A percentile compares a stretch with the other conserved stretches of the same genome.
phyloP scores from a whole-genome alignment of 2,797 vertebrate species.

The Chiroxiphia lanceolata region DNA sequence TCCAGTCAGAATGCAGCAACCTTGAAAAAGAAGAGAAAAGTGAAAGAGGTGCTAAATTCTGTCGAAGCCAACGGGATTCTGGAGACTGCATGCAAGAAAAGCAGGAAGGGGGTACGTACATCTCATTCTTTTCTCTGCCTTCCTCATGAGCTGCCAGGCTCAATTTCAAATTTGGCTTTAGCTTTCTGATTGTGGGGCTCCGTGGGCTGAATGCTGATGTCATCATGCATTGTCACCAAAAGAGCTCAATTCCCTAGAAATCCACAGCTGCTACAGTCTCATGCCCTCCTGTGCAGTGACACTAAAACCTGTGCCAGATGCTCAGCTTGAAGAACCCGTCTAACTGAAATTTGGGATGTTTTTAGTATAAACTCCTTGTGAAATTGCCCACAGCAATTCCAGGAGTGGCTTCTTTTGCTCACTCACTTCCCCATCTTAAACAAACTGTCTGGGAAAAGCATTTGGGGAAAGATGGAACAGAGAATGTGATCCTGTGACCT shows the following conservation, averaged over 20 bases:
- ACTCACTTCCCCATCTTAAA: neutral
- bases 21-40: slow-evolving; percentile 70
- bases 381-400: neutral
- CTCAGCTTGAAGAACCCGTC: neutral
- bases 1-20: slow-evolving; percentile 36
- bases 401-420: neutral
- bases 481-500: neutral
- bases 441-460: neutral
- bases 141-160: neutral
- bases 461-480: neutral
- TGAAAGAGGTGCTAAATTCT: slow-evolving; percentile 28
- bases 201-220: neutral
- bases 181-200: neutral
- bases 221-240: neutral
- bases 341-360: neutral
- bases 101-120: slow-evolving; percentile 42
- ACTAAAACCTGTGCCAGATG: neutral
- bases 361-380: neutral
- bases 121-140: neutral
- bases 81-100: slow-evolving; percentile 39
- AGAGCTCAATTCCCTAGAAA: neutral
- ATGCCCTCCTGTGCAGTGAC: accelerated
- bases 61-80: neutral
- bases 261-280: neutral
- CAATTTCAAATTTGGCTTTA: neutral